phyloP scores from a whole-genome alignment of 2,888 invertebrate species.

The Phania funesta region DNA sequence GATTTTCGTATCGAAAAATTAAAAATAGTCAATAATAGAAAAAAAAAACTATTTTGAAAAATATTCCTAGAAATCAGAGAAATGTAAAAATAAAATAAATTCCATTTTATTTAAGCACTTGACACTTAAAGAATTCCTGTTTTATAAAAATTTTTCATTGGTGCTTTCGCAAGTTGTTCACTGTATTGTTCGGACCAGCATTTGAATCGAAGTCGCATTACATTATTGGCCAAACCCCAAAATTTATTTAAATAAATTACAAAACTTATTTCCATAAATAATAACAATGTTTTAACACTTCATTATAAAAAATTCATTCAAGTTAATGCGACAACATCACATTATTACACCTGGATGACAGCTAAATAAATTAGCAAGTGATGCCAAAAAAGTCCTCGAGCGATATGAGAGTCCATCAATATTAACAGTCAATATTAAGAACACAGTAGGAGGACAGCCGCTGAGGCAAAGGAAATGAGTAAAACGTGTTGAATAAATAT shows the following conservation, averaged over 20 bases:
- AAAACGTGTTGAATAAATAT: constrained; percentile 42
- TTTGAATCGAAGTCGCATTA: no score
- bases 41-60: no score
- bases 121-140: no score
- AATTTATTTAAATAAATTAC: constrained; percentile 29
- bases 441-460: constrained; percentile 32
- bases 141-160: no score
- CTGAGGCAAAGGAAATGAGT: constrained; percentile 17
- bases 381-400: background rate
- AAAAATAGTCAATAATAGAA: no score
- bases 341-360: constrained; percentile 20
- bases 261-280: constrained; percentile 35
- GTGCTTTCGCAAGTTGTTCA: no score
- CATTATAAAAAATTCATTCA: constrained; percentile 20
- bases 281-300: constrained; percentile 49
- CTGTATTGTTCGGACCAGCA: no score
- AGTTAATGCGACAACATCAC: constrained; percentile 13
- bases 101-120: no score
- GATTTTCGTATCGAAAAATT: no score
- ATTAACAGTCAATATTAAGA: constrained; percentile 6
- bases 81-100: no score
- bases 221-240: no score
- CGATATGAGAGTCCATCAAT: constrained; percentile 21
- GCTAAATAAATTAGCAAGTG: background rate
- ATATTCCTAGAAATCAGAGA: no score